Base-by-base conservation (phyloP, 2,888 invertebrate genomes). In the Xestia c-nigrum region DNA sequence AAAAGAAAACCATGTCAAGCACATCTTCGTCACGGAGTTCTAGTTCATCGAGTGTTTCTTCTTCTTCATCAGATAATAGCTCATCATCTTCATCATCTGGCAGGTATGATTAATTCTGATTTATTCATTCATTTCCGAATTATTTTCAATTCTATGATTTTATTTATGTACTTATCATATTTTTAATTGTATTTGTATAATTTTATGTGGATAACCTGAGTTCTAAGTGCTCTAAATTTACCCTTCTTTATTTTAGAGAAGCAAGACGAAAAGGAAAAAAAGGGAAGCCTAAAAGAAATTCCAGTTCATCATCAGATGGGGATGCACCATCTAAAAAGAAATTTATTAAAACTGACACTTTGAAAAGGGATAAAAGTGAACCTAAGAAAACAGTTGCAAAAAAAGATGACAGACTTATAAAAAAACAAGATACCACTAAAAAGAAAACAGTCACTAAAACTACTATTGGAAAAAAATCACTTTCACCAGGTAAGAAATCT, bases 11-110 rank as follows among this genome's bases (percentile, higher is more conserved):
- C 88, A 96, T 97, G 81, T 97, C 97, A 86, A 98, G 97, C 90
- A 97, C 97, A 77, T 98, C 98, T n/a, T 98, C 97, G 14, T 97
- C 98, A 74, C 97, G 97, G 83, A 97, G 97, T 83, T 97, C 97
- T 80, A 97, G 97, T 67, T 97, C 97, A 80, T 97, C 98, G 3
- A 97, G 97, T 86, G 97, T 97, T 57, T 97, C 97, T 66, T 97
- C 97, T 74, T 97, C 97, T 66, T 97, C 97, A 75, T 97, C 97
- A 86, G 98, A 97, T 87, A 97, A 97, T 78, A 97, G 97, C 40
- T 97, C 97, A 84, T 97, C 98, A 16, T 97, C 97, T 1, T 97
- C 97, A 6, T 97, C 97, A 85, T 97, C 97, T 88, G 95, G 95
- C 87, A 95, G 96, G 96, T 96, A 90, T 85, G 75, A 46, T 46